Conservation (phyloP, 2,888 invertebrate genomes). For the Rhingia rostrata region DNA sequence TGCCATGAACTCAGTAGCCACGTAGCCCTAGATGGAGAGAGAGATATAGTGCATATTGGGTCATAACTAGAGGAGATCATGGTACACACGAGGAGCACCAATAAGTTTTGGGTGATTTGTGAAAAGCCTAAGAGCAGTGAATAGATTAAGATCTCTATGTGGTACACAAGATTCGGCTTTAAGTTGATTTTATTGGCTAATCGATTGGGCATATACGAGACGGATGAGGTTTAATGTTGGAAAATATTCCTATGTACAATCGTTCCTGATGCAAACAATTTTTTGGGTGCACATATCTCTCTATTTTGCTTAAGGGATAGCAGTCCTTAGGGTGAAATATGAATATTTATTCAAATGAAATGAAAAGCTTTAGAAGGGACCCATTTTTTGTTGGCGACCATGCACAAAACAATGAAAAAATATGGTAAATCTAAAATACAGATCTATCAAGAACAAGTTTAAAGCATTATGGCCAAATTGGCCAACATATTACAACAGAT, state of each 20-base stretch:
- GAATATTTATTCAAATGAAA: too few species aligned
- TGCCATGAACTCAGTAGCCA: constrained; percentile 71
- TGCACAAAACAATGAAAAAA: too few species aligned
- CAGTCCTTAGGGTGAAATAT: too few species aligned
- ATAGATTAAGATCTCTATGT: constrained; percentile 63
- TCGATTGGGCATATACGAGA: constrained; percentile 50
- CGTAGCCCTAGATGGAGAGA: constrained; percentile 55
- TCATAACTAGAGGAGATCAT: constrained; percentile 42
- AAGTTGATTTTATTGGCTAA: constrained; percentile 59
- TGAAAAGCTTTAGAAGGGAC: too few species aligned
- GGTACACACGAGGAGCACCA: constrained; percentile 32
- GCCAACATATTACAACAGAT: too few species aligned
- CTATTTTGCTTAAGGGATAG: too few species aligned
- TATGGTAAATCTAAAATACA: too few species aligned
- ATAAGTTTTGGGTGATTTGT: constrained; percentile 69
- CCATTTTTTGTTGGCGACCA: too few species aligned
- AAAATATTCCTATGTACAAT: too few species aligned
- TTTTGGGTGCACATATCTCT: not conserved
- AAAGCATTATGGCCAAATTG: too few species aligned
- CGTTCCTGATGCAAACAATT: not conserved
- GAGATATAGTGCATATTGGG: constrained; percentile 52
- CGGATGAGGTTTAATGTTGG: not conserved
- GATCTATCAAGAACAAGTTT: too few species aligned
- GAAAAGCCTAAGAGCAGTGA: constrained; percentile 35
- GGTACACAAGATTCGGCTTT: constrained; percentile 3